A percentile compares a stretch with the other conserved stretches of the same genome.
phyloP scores from a whole-genome alignment of 2,888 invertebrate species.

The Tanypteryx hageni region DNA sequence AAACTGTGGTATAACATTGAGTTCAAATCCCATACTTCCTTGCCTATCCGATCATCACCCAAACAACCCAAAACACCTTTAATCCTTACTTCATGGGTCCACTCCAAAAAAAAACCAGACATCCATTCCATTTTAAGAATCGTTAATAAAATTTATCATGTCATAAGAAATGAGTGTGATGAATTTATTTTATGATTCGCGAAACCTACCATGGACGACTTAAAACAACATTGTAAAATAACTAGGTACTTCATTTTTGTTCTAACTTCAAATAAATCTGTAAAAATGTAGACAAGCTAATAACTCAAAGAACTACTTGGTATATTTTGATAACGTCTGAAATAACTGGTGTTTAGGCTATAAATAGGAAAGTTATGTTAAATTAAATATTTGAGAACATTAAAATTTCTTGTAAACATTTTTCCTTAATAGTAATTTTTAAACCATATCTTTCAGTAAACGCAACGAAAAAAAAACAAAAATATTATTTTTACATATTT shows the following conservation, averaged over 20 bases:
- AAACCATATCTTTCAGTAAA: no score
- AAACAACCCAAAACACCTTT: background rate
- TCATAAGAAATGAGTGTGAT: background rate
- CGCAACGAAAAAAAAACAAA: no score
- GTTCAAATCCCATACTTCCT: background rate
- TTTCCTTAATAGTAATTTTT: no score
- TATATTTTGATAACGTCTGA: no score
- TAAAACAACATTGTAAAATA: background rate
- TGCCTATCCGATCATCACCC: background rate
- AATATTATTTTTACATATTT: no score
- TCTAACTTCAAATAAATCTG: background rate
- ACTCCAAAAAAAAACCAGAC: constrained; percentile 34
- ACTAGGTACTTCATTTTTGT: no score
- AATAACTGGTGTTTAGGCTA: no score
- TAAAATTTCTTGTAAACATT: no score
- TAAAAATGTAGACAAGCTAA: background rate
- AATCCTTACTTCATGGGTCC: constrained; percentile 30
- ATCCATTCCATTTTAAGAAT: constrained; percentile 56
- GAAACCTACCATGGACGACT: background rate
- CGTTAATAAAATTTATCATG: constrained; percentile 53
- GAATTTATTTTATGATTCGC: background rate
- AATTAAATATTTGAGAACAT: no score
- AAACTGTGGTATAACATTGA: background rate
- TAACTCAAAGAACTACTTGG: no score
- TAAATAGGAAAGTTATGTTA: no score